These are phyloP conservation scores for Aphelenchoides fujianensis DNA, from an alignment of 1,140 invertebrate species.

Conservation along the genomic window DNA sequence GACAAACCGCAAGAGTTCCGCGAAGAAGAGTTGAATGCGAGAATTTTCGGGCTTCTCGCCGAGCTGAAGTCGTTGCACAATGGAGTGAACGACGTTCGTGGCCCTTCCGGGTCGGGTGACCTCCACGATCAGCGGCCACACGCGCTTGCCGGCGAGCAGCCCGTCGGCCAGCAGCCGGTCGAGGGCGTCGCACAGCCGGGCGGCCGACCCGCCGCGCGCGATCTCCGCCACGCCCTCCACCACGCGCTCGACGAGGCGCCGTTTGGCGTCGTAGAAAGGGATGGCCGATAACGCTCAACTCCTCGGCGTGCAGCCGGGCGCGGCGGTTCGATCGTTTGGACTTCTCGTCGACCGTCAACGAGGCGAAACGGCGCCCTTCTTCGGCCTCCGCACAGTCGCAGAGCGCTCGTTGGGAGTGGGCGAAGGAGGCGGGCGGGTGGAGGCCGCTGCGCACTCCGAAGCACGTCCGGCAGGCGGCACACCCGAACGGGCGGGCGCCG, in stretches of 20 bases:
- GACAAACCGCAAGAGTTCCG: constrained; percentile 48
- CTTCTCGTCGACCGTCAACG: neutral
- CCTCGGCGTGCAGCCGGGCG: constrained; percentile 21
- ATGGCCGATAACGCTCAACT: constrained; percentile 48
- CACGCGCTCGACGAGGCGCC: constrained; percentile 50
- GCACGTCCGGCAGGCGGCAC: constrained; percentile 4
- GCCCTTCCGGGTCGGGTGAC: constrained; percentile 53
- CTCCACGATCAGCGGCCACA: constrained; percentile 52
- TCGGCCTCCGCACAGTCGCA: constrained; percentile 33
- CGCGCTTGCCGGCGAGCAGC: constrained; percentile 26
- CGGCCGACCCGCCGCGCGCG: constrained; percentile 44
- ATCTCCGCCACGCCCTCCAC: constrained; percentile 60
- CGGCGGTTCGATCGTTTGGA: neutral
- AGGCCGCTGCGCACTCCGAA: neutral
- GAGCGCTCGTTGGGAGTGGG: constrained; percentile 18
- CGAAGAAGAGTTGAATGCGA: constrained; percentile 52
- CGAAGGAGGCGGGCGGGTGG: neutral
- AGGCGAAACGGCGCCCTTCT: neutral
- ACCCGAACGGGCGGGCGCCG: neutral
- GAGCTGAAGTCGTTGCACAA: constrained; percentile 51
- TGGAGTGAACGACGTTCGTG: constrained; percentile 44
- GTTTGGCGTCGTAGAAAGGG: constrained; percentile 57
- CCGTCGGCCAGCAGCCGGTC: constrained; percentile 50
- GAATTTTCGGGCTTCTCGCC: constrained; percentile 58
- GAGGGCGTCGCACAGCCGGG: constrained; percentile 37